phyloP scores from a whole-genome alignment of 1,140 invertebrate genomes.

The Samia ricini region DNA sequence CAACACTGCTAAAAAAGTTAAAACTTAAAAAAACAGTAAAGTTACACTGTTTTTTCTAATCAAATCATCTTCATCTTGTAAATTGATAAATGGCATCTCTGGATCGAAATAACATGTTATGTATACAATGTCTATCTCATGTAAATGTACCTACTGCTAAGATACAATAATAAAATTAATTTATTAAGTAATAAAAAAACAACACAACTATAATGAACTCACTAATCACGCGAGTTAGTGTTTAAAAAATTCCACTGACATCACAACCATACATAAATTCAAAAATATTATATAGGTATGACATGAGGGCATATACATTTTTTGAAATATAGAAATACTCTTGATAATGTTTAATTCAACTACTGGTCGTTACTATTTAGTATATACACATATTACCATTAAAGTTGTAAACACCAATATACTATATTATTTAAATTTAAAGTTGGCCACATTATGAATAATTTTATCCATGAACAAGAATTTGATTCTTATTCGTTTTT shows the following conservation, averaged over 20 bases:
- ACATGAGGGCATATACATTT: slow-evolving; percentile 18
- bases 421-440: neutral
- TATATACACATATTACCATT: slow-evolving; percentile 22
- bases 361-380: slow-evolving; percentile 39
- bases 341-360: slow-evolving; percentile 20
- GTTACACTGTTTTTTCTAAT: neutral
- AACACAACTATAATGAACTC: neutral
- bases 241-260: slow-evolving; percentile 20
- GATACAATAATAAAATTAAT: neutral
- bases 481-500: neutral
- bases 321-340: slow-evolving; percentile 41
- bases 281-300: slow-evolving; percentile 30
- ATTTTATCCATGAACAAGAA: neutral
- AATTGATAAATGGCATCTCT: neutral
- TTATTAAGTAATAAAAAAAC: neutral
- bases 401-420: slow-evolving; percentile 1
- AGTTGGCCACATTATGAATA: neutral
- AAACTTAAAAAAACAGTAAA: no score
- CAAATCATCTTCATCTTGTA: neutral
- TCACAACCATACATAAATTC: slow-evolving; percentile 62
- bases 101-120: neutral
- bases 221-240: neutral
- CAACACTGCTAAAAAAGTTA: no score
- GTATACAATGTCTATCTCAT: neutral
- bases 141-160: neutral